phyloP scores from a whole-genome alignment of 2,113 vertebrate species.

The Raja brachyura region DNA sequence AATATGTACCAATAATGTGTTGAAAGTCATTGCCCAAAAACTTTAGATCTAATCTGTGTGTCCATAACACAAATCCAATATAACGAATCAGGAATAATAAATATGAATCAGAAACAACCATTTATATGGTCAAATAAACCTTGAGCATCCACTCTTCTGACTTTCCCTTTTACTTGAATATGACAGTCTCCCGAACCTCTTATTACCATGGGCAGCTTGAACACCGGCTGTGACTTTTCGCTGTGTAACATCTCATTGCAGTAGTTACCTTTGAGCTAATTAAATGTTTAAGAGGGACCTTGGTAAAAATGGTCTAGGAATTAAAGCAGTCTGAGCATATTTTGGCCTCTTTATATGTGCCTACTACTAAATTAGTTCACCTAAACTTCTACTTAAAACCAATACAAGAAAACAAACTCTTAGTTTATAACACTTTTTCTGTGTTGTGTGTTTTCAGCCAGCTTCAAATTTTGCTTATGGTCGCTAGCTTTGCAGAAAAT shows the following conservation, averaged over 20 bases:
- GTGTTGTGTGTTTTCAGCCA: not conserved
- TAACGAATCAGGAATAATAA: no score
- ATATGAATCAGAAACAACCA: no score
- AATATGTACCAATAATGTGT: not conserved
- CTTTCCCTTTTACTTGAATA: not conserved
- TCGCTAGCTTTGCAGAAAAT: not conserved
- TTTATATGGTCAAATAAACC: not conserved
- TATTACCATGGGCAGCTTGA: not conserved
- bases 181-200: not conserved
- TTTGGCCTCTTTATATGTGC: not conserved
- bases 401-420: not conserved
- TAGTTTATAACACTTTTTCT: not conserved
- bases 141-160: not conserved
- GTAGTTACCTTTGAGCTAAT: not conserved
- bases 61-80: no score
- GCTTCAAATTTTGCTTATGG: not conserved
- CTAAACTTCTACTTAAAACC: not conserved
- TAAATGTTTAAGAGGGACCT: not conserved
- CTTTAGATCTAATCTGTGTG: not conserved
- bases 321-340: not conserved
- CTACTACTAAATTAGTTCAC: not conserved
- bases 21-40: not conserved
- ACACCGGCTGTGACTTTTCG: not conserved
- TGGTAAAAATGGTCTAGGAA: not conserved
- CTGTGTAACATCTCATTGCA: not conserved